These are phyloP conservation scores for Pachyseris speciosa DNA, from an alignment of 64 coral and sea anemone genomes.

Conservation along the genomic window DNA sequence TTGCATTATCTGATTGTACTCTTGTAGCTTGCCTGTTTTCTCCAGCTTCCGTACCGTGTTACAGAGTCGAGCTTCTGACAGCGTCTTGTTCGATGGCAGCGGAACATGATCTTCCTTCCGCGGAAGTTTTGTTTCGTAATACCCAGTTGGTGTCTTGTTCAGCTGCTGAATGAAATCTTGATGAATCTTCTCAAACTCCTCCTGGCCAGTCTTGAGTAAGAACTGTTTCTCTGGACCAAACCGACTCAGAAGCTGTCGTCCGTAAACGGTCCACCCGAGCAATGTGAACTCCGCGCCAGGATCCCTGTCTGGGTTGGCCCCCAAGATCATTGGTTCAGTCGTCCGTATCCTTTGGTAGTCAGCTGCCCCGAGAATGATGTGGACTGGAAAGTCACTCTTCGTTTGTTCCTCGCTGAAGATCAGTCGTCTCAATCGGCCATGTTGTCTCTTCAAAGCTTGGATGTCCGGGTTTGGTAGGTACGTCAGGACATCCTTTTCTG, in stretches of 20 bases:
- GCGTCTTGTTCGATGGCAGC: neutral
- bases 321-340: slow-evolving; percentile 7
- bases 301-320: slow-evolving; percentile 25
- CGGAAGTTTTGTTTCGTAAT: neutral
- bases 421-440: neutral
- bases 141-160: neutral
- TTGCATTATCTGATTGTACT: no score
- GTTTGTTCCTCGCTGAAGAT: slow-evolving; percentile 34
- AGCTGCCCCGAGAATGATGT: slow-evolving; percentile 47
- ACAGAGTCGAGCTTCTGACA: neutral
- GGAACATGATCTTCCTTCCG: slow-evolving; percentile 10
- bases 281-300: slow-evolving; percentile 56
- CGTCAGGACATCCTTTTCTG: slow-evolving; percentile 29
- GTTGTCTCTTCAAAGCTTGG: slow-evolving; percentile 7
- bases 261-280: slow-evolving; percentile 39
- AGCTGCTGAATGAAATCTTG: neutral
- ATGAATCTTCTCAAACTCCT: slow-evolving; percentile 20
- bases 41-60: neutral
- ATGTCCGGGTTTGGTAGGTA: slow-evolving; percentile 37
- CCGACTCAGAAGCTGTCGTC: neutral
- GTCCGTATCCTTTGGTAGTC: slow-evolving; percentile 59
- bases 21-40: no score
- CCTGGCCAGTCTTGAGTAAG: slow-evolving; percentile 5
- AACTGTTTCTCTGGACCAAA: slow-evolving; percentile 47
- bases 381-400: neutral